phyloP scores from a whole-genome alignment of 2,797 vertebrate species.

The Catharus ustulatus region DNA sequence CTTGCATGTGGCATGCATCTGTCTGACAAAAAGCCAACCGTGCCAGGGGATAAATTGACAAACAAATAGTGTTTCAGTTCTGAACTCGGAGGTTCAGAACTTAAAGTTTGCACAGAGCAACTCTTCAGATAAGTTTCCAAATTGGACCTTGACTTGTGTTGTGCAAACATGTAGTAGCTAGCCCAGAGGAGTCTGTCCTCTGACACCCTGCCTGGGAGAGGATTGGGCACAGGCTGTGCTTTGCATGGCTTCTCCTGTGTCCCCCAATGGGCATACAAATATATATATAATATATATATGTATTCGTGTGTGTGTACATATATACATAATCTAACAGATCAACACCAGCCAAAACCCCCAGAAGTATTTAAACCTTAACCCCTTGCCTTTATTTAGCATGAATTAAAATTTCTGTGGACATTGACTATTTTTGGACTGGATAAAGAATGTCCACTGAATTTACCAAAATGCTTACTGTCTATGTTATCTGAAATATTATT shows the following conservation, averaged over 20 bases:
- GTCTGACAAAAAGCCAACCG: slow-evolving; percentile 56
- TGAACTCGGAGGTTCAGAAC: slow-evolving; percentile 34
- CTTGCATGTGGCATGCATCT: slow-evolving; percentile 61
- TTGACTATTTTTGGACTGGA: neutral
- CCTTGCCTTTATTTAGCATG: neutral
- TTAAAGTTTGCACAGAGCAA: slow-evolving; percentile 23
- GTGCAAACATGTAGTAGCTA: slow-evolving; percentile 23
- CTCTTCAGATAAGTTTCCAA: slow-evolving; percentile 41
- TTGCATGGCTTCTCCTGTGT: neutral
- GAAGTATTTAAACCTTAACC: neutral
- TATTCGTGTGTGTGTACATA: neutral
- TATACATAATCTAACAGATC: neutral
- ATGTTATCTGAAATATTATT: slow-evolving; percentile 17
- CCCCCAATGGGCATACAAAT: neutral
- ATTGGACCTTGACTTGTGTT: slow-evolving; percentile 60
- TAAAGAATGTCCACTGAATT: neutral
- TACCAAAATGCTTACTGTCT: neutral
- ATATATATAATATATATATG: no score
- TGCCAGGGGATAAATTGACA: slow-evolving; percentile 58
- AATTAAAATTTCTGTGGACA: neutral
- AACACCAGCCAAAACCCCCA: neutral
- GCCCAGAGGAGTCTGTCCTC: neutral
- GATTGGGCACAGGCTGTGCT: neutral
- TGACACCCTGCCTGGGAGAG: neutral
- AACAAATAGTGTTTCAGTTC: slow-evolving; percentile 39